These are phyloP conservation scores for Musca domestica DNA, from an alignment of 1,140 invertebrate species.

Conservation along the genomic window DNA sequence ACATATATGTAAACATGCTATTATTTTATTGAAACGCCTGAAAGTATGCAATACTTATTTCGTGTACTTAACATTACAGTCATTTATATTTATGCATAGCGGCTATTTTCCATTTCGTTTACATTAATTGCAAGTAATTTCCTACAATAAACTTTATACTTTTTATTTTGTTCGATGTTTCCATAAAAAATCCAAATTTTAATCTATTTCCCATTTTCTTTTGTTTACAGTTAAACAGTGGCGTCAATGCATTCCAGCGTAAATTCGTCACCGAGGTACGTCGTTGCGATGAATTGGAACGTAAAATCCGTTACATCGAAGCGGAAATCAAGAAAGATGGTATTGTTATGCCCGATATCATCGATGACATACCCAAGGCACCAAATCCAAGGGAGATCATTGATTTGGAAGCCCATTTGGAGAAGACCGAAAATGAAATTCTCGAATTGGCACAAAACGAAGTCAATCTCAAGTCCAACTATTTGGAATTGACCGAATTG, in stretches of 20 bases:
- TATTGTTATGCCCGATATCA: slow-evolving; percentile 76
- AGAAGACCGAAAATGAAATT: slow-evolving; percentile 92
- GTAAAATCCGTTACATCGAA: slow-evolving; percentile 91
- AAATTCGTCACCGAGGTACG: slow-evolving; percentile 92
- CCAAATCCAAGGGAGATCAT: slow-evolving; percentile 96
- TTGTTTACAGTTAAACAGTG: slow-evolving; percentile 69
- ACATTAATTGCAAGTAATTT: too few relatives aligned
- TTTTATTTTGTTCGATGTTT: too few relatives aligned
- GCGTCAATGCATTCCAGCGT: slow-evolving; percentile 83
- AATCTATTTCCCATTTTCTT: background rate
- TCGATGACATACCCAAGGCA: slow-evolving; percentile 81
- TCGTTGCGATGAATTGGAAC: slow-evolving; percentile 89
- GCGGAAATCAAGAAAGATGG: slow-evolving; percentile 93
- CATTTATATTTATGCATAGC: too few relatives aligned
- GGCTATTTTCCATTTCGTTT: too few relatives aligned
- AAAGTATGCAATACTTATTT: too few relatives aligned
- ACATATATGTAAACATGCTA: too few relatives aligned
- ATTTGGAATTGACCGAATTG: slow-evolving; percentile 89
- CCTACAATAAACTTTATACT: too few relatives aligned
- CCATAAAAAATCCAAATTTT: too few relatives aligned
- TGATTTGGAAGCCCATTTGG: slow-evolving; percentile 76
- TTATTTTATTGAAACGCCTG: too few relatives aligned
- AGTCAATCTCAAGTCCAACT: slow-evolving; percentile 93
- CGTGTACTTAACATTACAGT: too few relatives aligned
- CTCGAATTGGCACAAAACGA: slow-evolving; percentile 92